These are phyloP conservation scores for Corynorhinus townsendii DNA, from an alignment of 2,113 vertebrate genomes.

Conservation along the genomic window DNA sequence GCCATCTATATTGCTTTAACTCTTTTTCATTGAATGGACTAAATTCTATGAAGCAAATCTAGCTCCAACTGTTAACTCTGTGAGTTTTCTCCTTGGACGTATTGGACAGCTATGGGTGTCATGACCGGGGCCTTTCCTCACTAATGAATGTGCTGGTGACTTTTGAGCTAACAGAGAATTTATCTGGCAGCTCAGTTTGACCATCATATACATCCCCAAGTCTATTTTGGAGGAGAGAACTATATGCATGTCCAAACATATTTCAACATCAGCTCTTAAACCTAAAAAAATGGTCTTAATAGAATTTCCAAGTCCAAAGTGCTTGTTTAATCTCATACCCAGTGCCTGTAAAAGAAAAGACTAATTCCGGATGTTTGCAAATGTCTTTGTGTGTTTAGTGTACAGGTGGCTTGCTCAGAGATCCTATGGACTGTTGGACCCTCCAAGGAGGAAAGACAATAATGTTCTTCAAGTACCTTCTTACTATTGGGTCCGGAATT, in stretches of 20 bases:
- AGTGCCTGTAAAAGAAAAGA: background rate
- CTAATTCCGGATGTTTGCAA: background rate
- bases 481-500: background rate
- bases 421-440: background rate
- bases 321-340: background rate
- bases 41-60: background rate
- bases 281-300: background rate
- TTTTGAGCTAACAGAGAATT: background rate
- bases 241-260: background rate
- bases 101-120: background rate
- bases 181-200: background rate
- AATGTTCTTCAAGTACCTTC: background rate
- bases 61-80: background rate
- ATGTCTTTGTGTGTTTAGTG: background rate
- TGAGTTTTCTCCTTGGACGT: background rate
- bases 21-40: background rate
- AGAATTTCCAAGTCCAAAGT: slow-evolving; percentile 1
- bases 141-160: background rate
- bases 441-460: background rate
- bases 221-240: background rate
- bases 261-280: slow-evolving; percentile 29
- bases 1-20: background rate
- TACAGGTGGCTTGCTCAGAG: background rate
- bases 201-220: background rate
- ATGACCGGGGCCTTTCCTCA: background rate